phyloP scores from a whole-genome alignment of 2,888 invertebrate species.

The Lasioglossum calceatum region DNA sequence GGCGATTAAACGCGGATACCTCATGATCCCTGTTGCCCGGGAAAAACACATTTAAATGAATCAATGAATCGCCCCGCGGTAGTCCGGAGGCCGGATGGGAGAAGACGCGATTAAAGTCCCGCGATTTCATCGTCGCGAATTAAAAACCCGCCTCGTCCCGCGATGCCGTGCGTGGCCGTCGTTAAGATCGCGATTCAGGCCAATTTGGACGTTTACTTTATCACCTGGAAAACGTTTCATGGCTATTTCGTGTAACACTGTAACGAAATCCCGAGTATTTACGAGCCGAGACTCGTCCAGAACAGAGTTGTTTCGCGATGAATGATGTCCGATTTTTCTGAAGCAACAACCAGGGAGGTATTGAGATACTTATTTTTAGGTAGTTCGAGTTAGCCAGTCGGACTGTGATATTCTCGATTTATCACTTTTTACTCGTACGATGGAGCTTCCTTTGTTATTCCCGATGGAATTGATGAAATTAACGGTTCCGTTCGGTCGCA shows the following conservation, averaged over 20 bases:
- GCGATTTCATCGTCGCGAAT: conserved; percentile 48
- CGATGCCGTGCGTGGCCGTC: conserved; percentile 36
- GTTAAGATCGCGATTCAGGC: conserved; percentile 34
- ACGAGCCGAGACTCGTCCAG: neutral
- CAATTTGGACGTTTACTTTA: conserved; percentile 21
- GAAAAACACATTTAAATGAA: conserved; percentile 49
- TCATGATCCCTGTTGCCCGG: conserved; percentile 21
- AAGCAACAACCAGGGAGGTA: neutral
- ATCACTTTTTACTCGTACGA: neutral
- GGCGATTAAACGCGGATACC: conserved; percentile 47
- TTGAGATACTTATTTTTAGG: neutral
- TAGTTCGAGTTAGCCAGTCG: neutral
- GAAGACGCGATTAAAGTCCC: conserved; percentile 44
- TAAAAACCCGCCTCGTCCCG: conserved; percentile 35
- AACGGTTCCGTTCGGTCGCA: neutral
- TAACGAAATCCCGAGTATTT: neutral
- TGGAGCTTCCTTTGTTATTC: neutral
- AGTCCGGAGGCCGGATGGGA: neutral
- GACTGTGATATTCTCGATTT: neutral
- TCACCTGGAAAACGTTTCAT: neutral
- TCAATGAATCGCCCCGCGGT: conserved; percentile 37
- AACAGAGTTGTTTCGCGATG: neutral
- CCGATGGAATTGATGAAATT: neutral
- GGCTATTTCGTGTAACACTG: neutral
- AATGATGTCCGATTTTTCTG: neutral